These are phyloP conservation scores for Aplodontia rufa DNA, from an alignment of 2,113 vertebrate species.

Conservation along the genomic window DNA sequence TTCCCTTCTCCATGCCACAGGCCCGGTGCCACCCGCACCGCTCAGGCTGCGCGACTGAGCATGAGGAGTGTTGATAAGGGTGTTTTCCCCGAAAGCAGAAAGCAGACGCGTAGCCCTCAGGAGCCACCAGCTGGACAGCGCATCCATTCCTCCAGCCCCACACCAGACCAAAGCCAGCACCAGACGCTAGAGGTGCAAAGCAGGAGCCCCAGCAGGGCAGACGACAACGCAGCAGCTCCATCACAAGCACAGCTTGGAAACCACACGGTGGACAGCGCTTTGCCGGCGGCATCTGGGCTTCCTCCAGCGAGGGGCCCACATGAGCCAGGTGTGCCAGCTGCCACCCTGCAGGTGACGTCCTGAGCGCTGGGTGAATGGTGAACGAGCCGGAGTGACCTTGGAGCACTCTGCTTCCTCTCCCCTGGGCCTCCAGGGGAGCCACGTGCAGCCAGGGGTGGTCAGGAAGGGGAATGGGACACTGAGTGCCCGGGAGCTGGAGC, in stretches of 20 bases:
- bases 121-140: accelerated
- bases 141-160: no score
- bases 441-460: accelerated
- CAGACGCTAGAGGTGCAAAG: accelerated
- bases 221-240: accelerated
- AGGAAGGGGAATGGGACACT: not conserved
- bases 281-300: no score
- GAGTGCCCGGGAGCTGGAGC: not conserved
- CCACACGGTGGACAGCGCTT: no score
- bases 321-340: accelerated
- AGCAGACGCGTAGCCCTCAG: accelerated
- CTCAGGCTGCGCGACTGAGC: no score
- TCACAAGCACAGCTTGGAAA: not conserved
- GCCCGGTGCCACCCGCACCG: no score
- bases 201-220: no score
- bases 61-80: no score
- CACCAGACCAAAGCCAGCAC: not conserved
- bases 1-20: no score
- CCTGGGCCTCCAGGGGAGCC: not conserved
- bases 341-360: not conserved
- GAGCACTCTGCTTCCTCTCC: accelerated
- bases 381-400: accelerated
- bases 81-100: not conserved
- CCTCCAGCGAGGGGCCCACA: accelerated
- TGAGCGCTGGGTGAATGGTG: accelerated